Base-by-base conservation (phyloP, 2,113 vertebrate genomes). In the Jaculus jaculus region DNA sequence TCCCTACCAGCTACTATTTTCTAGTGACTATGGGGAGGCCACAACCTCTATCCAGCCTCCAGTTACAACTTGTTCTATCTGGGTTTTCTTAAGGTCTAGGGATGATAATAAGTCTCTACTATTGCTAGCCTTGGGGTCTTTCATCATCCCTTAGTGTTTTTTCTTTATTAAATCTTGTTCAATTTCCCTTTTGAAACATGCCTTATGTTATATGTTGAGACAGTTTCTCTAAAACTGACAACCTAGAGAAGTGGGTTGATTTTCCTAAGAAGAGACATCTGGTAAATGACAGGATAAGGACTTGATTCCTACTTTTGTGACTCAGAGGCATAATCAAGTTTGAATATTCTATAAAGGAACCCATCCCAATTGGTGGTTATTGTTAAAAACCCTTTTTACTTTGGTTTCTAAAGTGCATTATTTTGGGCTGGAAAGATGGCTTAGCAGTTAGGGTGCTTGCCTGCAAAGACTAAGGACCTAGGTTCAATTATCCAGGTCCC, bases 191-290 rank as follows among this genome's bases (percentile, higher is more conserved):
- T 92, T 79, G 77, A 73, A 91, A 8, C 80, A 23, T 81, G 58
- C 58, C 69, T 86, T 95, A 66, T 74, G 4, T 95, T 96, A 94
- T 69, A 69, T 90, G 11, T 84, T 65, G 30, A 91, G 54, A 80
- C 21, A 80, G 39, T 51, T 94, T 94, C 66, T 92, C 94, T 84
- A 75, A 92, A 94, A 79, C 84, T 77, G 4, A 92, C 39, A 91
- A 42, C 61, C 47, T 94, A 72, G 20, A 92, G 72, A 92, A 91
- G 24, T 23, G 79, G 8, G 23, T 23, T 69, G 54, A 60, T 74
- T 85, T 95, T 23, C 37, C 60, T 32, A 92, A 54, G 73, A 47
- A 89, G 83, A 89, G 80, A 84, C 58, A 28, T 85, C 66, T 83
- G n/a, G 28, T 80, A 78, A 87, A 72, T 81, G 77, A 73, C 47